A percentile compares a stretch with the other conserved stretches of the same genome.
phyloP scores from a whole-genome alignment of 2,888 invertebrate genomes.

The Corbicula japonica region DNA sequence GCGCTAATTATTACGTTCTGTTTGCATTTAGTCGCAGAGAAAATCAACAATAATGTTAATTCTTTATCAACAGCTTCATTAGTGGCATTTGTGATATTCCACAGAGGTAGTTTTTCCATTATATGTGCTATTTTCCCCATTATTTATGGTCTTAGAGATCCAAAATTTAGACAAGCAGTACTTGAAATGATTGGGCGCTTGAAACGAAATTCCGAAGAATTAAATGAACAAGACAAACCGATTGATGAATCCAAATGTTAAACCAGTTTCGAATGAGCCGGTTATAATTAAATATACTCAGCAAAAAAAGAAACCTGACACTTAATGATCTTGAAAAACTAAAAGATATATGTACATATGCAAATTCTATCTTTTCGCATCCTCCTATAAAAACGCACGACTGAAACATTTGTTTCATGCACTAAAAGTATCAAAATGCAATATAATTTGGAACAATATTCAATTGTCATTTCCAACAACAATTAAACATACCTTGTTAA shows the following conservation, averaged over 20 bases:
- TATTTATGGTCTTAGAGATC: conserved; percentile 58
- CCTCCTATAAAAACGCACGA: too few relatives aligned
- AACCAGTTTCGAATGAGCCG: too few relatives aligned
- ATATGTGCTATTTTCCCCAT: conserved; percentile 66
- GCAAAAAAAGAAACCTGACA: too few relatives aligned
- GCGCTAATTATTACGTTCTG: conserved; percentile 60
- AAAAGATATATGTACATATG: too few relatives aligned
- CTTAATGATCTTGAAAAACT: too few relatives aligned
- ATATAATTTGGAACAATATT: too few relatives aligned
- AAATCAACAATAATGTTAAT: conserved; percentile 44
- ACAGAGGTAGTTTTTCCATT: conserved; percentile 64
- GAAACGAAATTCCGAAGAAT: neutral
- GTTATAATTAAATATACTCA: too few relatives aligned
- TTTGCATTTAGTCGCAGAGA: conserved; percentile 57
- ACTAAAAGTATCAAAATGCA: too few relatives aligned
- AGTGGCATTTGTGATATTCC: conserved; percentile 63
- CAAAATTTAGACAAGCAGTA: conserved; percentile 53
- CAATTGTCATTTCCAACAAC: too few relatives aligned
- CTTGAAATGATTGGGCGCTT: conserved; percentile 21
- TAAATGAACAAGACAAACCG: neutral
- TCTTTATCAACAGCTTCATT: conserved; percentile 29
- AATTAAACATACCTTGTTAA: too few relatives aligned
- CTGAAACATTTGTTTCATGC: too few relatives aligned
- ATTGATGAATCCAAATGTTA: conserved; percentile 23
- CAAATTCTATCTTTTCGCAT: too few relatives aligned